Percentiles rank a stretch among this genome's conserved stretches.
Evolutionary conservation across 2,888 invertebrate genomes (phyloP).

Genomic region (Caenorhabditis sinica): DNA sequence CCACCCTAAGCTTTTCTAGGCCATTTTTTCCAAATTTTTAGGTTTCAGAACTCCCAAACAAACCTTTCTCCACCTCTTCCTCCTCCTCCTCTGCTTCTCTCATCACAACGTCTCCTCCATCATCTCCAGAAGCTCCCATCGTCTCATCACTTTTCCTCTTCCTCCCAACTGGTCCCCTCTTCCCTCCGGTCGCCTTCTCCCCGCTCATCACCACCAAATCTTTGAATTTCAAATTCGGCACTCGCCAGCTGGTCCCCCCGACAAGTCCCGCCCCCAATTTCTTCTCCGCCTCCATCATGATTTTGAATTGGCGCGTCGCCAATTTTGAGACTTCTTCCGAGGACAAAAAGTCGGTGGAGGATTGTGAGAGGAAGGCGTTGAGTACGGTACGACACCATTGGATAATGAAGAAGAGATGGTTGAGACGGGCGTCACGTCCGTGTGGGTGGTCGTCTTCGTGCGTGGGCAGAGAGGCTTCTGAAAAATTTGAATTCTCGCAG

Average conservation of each 20-base stretch:
- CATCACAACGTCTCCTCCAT: background rate
- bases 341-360: slow-evolving; percentile 36
- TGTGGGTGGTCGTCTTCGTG: background rate
- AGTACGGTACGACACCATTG: slow-evolving; percentile 57
- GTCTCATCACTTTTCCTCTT: slow-evolving; percentile 52
- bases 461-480: slow-evolving; percentile 25
- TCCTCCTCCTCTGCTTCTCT: slow-evolving; percentile 24
- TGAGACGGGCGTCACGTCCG: background rate
- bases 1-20: too few species aligned
- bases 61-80: background rate
- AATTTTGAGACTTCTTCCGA: slow-evolving; percentile 24
- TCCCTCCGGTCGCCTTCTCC: background rate
- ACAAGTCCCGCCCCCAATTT: slow-evolving; percentile 14
- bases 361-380: slow-evolving; percentile 48
- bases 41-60: background rate
- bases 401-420: slow-evolving; percentile 33
- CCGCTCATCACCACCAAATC: background rate
- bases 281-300: slow-evolving; percentile 55
- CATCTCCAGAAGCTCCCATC: background rate
- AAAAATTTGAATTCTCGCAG: slow-evolving; percentile 2
- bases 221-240: slow-evolving; percentile 55
- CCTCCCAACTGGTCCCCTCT: background rate
- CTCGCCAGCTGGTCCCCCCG: slow-evolving; percentile 7
- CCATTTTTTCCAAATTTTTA: too few species aligned
- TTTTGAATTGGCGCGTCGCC: slow-evolving; percentile 27